A percentile compares a stretch with the other conserved stretches of the same genome.
Conservation (phyloP, 2,113 vertebrate genomes). For the Rhinoderma darwinii region DNA sequence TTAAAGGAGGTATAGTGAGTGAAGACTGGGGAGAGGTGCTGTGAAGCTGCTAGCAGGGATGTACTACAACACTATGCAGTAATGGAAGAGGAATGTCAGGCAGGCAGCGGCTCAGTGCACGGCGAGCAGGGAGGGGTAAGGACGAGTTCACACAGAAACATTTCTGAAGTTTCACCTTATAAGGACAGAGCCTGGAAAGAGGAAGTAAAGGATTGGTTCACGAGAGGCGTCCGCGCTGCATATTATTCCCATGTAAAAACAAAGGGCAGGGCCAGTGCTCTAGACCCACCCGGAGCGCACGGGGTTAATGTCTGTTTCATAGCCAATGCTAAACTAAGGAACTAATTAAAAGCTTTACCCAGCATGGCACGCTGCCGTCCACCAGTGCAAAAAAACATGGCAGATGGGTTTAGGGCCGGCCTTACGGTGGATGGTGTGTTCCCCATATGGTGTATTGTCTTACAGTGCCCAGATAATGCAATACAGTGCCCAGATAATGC, state of each 20-base stretch:
- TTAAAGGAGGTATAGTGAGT: background rate
- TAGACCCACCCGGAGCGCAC: too few species aligned
- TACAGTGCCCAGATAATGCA: too few species aligned
- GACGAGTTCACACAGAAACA: constrained; percentile 53
- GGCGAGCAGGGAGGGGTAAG: constrained; percentile 47
- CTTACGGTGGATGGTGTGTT: too few species aligned
- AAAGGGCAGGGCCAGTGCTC: background rate
- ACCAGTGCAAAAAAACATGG: too few species aligned
- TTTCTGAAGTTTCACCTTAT: constrained; percentile 58
- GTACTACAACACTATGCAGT: constrained; percentile 53
- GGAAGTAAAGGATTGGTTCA: constrained; percentile 55
- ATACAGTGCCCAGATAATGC: too few species aligned
- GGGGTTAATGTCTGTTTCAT: background rate
- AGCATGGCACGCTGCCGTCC: background rate
- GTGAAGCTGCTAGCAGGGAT: background rate
- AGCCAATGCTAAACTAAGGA: background rate
- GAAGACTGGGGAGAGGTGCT: background rate
- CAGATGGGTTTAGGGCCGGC: too few species aligned
- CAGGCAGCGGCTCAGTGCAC: constrained; percentile 11
- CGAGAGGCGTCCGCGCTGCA: constrained; percentile 15
- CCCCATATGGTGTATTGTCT: too few species aligned
- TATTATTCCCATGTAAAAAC: constrained; percentile 49
- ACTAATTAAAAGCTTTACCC: background rate
- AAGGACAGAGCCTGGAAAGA: constrained; percentile 58
- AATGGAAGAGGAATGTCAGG: constrained; percentile 52